These are phyloP conservation scores for Bombus impatiens DNA, from an alignment of 1,140 invertebrate genomes.

Conservation along the genomic window DNA sequence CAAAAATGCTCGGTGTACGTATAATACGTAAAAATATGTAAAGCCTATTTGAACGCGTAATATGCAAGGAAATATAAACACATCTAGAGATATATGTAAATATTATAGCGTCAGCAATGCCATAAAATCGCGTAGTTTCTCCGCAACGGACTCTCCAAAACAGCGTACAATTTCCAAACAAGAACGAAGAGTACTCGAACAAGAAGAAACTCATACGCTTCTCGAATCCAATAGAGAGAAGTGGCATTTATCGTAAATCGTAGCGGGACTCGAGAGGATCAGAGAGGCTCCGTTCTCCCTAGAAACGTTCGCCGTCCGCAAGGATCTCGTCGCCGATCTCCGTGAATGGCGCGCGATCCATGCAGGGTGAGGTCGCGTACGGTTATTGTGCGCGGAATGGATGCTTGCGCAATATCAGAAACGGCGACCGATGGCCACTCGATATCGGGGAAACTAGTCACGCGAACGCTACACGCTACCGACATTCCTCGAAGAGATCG, in stretches of 20 bases:
- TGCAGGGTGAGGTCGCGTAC: constrained; percentile 47
- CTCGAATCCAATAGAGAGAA: not conserved
- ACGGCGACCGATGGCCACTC: constrained; percentile 61
- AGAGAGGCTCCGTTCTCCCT: not conserved
- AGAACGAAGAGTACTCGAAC: not conserved
- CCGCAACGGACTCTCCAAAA: not conserved
- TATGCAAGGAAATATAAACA: no score
- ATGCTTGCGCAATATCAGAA: constrained; percentile 67
- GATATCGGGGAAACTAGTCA: constrained; percentile 66
- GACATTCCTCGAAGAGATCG: constrained; percentile 61
- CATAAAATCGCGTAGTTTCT: not conserved
- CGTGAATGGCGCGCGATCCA: constrained; percentile 14
- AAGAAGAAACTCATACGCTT: not conserved
- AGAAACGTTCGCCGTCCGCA: not conserved
- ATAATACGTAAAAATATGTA: not conserved
- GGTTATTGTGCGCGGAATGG: constrained; percentile 57
- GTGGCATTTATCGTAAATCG: constrained; percentile 24
- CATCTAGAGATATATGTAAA: not conserved
- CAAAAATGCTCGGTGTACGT: not conserved
- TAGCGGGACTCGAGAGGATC: not conserved
- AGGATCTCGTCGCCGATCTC: constrained; percentile 37
- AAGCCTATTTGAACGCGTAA: not conserved
- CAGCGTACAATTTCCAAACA: not conserved
- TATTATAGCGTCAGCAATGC: not conserved
- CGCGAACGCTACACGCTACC: constrained; percentile 64